Conservation (phyloP, 2,113 vertebrate species). For the Cacatua alba region DNA sequence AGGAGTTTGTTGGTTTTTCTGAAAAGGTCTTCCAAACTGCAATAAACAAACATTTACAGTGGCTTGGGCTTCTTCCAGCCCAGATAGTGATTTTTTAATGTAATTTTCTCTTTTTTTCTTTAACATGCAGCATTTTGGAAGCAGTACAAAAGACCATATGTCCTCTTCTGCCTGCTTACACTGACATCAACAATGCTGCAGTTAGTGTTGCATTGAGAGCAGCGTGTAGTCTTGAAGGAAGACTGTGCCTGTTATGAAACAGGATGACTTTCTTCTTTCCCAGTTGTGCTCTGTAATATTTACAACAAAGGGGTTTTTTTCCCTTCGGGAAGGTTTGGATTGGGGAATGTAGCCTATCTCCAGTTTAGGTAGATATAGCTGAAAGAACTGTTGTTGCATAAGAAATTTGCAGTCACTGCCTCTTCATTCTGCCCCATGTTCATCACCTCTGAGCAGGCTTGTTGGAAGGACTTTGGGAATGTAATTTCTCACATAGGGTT, state of each 20-base stretch:
- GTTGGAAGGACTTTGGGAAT: background rate
- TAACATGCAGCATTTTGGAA: background rate
- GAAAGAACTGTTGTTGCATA: background rate
- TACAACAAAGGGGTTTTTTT: background rate
- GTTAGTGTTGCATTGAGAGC: background rate
- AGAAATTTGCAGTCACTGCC: background rate
- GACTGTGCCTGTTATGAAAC: background rate
- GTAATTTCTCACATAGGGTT: background rate
- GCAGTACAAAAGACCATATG: constrained; percentile 36
- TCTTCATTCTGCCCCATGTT: rapidly evolving
- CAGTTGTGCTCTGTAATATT: background rate
- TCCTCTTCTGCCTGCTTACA: constrained; percentile 21
- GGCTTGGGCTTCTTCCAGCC: constrained; percentile 18
- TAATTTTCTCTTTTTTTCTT: background rate
- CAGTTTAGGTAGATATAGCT: background rate
- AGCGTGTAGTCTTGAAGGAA: background rate
- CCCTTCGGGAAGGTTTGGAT: background rate
- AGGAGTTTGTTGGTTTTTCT: background rate
- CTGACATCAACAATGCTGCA: background rate
- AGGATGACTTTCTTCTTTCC: background rate
- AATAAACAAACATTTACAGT: background rate
- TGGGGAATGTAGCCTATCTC: background rate
- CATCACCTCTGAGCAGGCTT: background rate
- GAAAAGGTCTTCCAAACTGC: background rate
- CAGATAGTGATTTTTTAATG: background rate